Percentiles rank a stretch among this genome's conserved stretches.
phyloP scores from a whole-genome alignment of 2,888 invertebrate species.

The Volucella zonaria region DNA sequence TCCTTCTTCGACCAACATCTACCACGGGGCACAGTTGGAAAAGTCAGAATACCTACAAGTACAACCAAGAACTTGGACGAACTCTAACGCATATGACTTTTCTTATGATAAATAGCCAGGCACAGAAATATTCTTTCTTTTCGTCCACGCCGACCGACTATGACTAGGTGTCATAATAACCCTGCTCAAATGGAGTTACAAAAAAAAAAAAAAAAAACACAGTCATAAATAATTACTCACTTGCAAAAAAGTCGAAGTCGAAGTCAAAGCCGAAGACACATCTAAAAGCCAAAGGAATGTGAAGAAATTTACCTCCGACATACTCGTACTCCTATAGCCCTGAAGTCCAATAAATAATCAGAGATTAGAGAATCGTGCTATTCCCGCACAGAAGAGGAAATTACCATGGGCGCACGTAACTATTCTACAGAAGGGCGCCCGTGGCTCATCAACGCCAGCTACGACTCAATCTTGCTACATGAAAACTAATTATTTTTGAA shows the following conservation, averaged over 20 bases:
- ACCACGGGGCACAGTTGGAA: conserved; percentile 3
- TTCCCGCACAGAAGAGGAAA: conserved; percentile 43
- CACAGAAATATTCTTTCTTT: conserved; percentile 52
- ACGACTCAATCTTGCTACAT: conserved; percentile 63
- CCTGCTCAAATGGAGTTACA: conserved; percentile 14
- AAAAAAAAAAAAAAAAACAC: not conserved
- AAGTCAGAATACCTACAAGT: conserved; percentile 3
- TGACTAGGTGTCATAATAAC: conserved; percentile 65
- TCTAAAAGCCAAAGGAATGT: conserved; percentile 42
- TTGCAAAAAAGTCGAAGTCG: conserved; percentile 28
- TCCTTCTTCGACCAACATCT: conserved; percentile 54
- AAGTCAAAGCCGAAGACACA: conserved; percentile 44
- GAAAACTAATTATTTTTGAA: conserved; percentile 67
- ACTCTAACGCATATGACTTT: conserved; percentile 53
- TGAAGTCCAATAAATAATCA: conserved; percentile 71
- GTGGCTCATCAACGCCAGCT: conserved; percentile 28
- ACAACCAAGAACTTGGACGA: conserved; percentile 56
- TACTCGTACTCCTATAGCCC: conserved; percentile 43
- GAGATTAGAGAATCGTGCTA: conserved; percentile 71
- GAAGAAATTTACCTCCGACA: conserved; percentile 60
- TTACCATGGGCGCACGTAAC: conserved; percentile 37
- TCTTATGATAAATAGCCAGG: conserved; percentile 59
- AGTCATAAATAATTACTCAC: conserved; percentile 62
- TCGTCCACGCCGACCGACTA: conserved; percentile 31
- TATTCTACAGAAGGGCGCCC: conserved; percentile 63